These are phyloP conservation scores for Phortica magna DNA, from an alignment of 2,888 invertebrate species.

Conservation along the genomic window DNA sequence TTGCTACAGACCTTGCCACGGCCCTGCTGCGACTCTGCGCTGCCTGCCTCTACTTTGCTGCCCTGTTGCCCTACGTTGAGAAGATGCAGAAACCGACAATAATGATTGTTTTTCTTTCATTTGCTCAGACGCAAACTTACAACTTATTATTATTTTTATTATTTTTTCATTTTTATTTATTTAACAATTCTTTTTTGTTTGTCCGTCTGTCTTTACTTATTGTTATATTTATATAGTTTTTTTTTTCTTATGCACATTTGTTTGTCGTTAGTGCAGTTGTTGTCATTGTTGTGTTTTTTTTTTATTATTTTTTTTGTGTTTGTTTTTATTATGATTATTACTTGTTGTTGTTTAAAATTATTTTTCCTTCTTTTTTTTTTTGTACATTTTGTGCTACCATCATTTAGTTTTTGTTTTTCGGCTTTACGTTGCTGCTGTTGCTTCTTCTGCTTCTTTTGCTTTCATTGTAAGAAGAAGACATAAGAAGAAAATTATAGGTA, in stretches of 20 bases:
- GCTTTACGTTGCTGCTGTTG: conserved; percentile 42
- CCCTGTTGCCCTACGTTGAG: conserved; percentile 1
- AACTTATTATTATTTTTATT: conserved; percentile 31
- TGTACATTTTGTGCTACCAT: conserved; percentile 16
- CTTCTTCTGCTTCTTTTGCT: conserved; percentile 51
- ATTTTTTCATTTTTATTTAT: neutral
- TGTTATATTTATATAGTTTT: conserved; percentile 1
- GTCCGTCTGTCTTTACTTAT: neutral
- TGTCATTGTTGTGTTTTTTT: conserved; percentile 36
- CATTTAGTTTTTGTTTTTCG: neutral
- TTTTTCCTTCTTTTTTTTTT: conserved; percentile 45
- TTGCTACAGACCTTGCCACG: neutral
- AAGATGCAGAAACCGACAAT: conserved; percentile 27
- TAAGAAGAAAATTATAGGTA: conserved; percentile 73
- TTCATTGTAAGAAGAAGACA: conserved; percentile 67
- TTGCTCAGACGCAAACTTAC: conserved; percentile 22
- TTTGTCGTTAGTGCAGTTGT: conserved; percentile 18
- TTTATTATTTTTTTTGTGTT: conserved; percentile 43
- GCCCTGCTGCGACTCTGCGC: neutral
- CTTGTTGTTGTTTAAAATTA: neutral
- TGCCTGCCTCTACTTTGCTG: neutral
- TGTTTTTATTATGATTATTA: conserved; percentile 25
- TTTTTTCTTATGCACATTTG: neutral
- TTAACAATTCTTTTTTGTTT: neutral
- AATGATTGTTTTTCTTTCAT: conserved; percentile 33